A percentile compares a stretch with the other conserved stretches of the same genome.
phyloP scores from a whole-genome alignment of 2,113 vertebrate genomes.

The Acanthochromis polyacanthus region DNA sequence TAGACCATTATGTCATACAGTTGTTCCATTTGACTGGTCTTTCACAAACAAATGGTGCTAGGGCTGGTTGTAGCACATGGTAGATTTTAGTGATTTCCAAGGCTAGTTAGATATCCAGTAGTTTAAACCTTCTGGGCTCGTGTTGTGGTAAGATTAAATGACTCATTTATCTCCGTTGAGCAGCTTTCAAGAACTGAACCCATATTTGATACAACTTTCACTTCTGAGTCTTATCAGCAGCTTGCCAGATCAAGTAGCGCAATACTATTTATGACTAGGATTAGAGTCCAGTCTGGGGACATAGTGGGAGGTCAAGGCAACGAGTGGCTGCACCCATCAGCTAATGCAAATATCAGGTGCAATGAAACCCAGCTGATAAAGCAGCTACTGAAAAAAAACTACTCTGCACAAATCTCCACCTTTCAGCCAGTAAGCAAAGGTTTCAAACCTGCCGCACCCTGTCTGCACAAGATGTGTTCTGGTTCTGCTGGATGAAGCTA shows the following conservation, averaged over 20 bases:
- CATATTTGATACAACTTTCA: neutral
- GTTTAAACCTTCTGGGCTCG: neutral
- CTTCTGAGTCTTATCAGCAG: slow-evolving; percentile 32
- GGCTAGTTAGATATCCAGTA: neutral
- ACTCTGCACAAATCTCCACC: neutral
- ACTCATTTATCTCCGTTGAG: slow-evolving; percentile 21
- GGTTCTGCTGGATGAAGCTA: neutral
- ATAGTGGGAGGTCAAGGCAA: slow-evolving; percentile 7
- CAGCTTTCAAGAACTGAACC: slow-evolving; percentile 20
- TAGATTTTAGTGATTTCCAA: slow-evolving; percentile 1
- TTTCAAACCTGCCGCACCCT: slow-evolving; percentile 8
- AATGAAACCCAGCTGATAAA: slow-evolving; percentile 30
- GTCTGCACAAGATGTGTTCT: neutral
- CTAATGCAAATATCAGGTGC: slow-evolving; percentile 66
- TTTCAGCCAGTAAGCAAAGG: neutral
- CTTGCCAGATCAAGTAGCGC: slow-evolving; percentile 2
- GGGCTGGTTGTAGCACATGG: neutral
- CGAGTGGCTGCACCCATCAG: slow-evolving; percentile 36
- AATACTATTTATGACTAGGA: neutral
- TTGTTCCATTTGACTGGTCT: slow-evolving; percentile 3
- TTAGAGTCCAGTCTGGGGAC: slow-evolving; percentile 7
- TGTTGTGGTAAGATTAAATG: neutral
- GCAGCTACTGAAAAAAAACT: slow-evolving; percentile 19
- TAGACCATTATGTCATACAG: neutral
- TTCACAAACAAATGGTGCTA: neutral